Evolutionary conservation across 2,797 vertebrate species (phyloP).

Genomic region (Gymnodraco acuticeps): DNA sequence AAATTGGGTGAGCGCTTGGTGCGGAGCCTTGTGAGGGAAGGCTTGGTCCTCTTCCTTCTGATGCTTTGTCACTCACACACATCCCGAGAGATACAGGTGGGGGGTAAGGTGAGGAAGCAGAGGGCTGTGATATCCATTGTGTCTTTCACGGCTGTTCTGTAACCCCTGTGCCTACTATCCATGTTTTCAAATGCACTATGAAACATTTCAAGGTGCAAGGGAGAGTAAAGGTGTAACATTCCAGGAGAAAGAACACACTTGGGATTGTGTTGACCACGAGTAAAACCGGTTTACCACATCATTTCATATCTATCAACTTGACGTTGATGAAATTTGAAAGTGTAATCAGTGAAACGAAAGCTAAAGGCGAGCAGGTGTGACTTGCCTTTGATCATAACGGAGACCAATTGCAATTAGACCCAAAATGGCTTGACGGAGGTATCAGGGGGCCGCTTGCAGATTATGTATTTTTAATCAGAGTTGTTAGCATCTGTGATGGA

Average conservation of each 20-base stretch:
- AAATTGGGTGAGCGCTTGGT: constrained; percentile 86
- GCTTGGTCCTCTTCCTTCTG: constrained; percentile 70
- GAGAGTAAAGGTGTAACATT: constrained; percentile 18
- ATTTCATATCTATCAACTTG: constrained; percentile 83
- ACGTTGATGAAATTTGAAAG: constrained; percentile 87
- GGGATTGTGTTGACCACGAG: constrained; percentile 63
- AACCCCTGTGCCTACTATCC: constrained; percentile 26
- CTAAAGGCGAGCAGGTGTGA: constrained; percentile 87
- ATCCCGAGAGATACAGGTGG: constrained; percentile 66
- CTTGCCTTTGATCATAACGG: constrained; percentile 87
- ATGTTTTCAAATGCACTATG: constrained; percentile 21
- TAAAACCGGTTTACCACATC: constrained; percentile 78
- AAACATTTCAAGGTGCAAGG: constrained; percentile 9
- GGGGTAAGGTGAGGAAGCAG: constrained; percentile 57
- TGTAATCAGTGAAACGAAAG: constrained; percentile 86
- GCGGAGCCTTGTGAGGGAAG: constrained; percentile 75
- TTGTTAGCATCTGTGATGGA: constrained; percentile 87
- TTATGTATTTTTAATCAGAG: constrained; percentile 90
- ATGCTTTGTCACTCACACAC: constrained; percentile 66
- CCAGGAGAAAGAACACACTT: constrained; percentile 26
- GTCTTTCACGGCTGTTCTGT: constrained; percentile 44
- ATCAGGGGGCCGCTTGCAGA: constrained; percentile 84
- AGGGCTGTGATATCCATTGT: constrained; percentile 14
- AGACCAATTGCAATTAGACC: constrained; percentile 87
- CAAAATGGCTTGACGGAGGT: constrained; percentile 80